Base-by-base conservation (phyloP, 1,140 invertebrate genomes). In the Aphelinus atriplicis region DNA sequence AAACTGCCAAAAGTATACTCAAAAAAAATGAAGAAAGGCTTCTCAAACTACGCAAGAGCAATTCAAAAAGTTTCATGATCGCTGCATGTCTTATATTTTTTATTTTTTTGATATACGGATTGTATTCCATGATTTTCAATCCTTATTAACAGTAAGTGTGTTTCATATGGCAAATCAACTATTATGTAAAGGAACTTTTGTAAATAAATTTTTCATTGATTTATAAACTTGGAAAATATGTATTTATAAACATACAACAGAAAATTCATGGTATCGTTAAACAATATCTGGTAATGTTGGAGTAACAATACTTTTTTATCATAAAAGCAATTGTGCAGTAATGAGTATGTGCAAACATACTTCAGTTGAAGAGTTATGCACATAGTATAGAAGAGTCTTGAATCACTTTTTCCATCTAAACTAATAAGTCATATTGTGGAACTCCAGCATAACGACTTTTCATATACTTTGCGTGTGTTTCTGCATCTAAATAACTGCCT, bases 381-480 rank as follows among this genome's bases (percentile, higher is more conserved):
- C 3, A 53, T 2, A 67, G 26, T 10, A 10, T 66, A 50, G 42
- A 64, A 6, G 26, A 48, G n/a, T 46, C 50, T 75, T 53, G 1
- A 73, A 61, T 42, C 53, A 81, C 78, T 75, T 62, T 26, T 77
- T 75, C 7, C 73, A 71, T 64, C 26, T 77, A 80, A 3, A 82
- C 63, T 43, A 92, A 79, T 79, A 93, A 87, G 81, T 95, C 93
- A 80, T 94, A 95, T 77, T 95, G 89, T 9, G 92, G 89, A 73
- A 87, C 85, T 9, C 93, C 93, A 73, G 90, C 91, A 45, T 90
- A 87, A 53, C 90, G 88, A 9, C 91, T 91, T 75, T 90, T 89
- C n/a, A 93, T 90, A 76, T 92, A 95, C 80, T 94, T 93, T 26
- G 91, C 90, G 82, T 95, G 94, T 7, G 90, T 89, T 72, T 93